Evolutionary conservation across 2,888 invertebrate species (phyloP).

Genomic region (Aethes cnicana): DNA sequence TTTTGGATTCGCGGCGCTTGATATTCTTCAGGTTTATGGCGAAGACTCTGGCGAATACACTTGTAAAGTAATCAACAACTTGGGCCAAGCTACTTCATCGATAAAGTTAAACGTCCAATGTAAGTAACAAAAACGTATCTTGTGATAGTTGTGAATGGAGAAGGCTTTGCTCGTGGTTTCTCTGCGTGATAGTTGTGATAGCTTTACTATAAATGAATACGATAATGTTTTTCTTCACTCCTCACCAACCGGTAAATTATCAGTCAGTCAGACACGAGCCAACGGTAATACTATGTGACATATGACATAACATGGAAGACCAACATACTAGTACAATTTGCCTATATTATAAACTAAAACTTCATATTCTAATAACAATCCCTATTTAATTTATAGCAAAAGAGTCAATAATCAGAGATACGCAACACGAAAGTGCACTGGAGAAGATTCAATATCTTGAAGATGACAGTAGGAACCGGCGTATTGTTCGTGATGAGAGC

Average conservation of each 20-base stretch:
- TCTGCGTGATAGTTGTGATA: no score
- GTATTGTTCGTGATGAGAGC: slow-evolving; percentile 87
- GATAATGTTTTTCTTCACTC: no score
- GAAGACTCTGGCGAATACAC: slow-evolving; percentile 97
- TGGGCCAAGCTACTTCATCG: slow-evolving; percentile 92
- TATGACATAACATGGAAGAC: no score
- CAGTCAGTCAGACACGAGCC: no score
- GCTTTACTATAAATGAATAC: no score
- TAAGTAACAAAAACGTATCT: no score
- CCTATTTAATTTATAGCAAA: slow-evolving; percentile 83
- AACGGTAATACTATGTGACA: no score
- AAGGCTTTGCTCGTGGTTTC: no score
- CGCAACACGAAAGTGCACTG: slow-evolving; percentile 95
- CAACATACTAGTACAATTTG: no score
- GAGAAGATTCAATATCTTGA: slow-evolving; percentile 96
- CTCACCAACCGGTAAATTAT: no score
- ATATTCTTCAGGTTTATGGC: slow-evolving; percentile 95
- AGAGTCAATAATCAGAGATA: slow-evolving; percentile 92
- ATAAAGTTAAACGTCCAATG: slow-evolving; percentile 91
- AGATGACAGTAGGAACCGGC: slow-evolving; percentile 89
- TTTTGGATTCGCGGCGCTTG: slow-evolving; percentile 98
- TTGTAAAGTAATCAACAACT: slow-evolving; percentile 91
- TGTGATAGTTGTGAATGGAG: no score
- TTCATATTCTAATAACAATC: not conserved
- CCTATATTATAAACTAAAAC: no score